Base-by-base conservation (phyloP, 1,140 invertebrate genomes). In the Rhynchophorus ferrugineus region DNA sequence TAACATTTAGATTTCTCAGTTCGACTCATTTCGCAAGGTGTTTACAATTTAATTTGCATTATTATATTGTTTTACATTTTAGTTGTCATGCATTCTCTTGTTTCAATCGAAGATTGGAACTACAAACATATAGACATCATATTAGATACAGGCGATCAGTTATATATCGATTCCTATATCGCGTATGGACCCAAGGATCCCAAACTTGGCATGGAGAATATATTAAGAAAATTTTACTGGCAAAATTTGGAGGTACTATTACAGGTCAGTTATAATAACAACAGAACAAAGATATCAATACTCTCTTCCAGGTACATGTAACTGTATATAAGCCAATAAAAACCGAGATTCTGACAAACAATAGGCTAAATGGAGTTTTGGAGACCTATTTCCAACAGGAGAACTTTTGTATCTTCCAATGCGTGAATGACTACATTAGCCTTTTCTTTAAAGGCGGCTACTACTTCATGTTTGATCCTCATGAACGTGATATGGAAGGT, bases 101-200 rank as follows among this genome's bases (percentile, higher is more conserved):
- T 49, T 2, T 41, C 53, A 24, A 59, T 59, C 16, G 57, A 46
- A 8, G 56, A 56, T 7, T 69, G 68, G 68, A 67, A 58, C 7
- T 59, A 48, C 45, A 61, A 62, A 21, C 58, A 63, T 16, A 63
- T 68, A 9, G 66, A 69, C 41, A 46, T 63, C n/a, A 54, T 67
- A 13, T 44, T 69, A 20, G 62, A 68, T 20, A 49, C 61, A 8
- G 68, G 66, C 1, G 60, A 68, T 44, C 61, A 67, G 37, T 47
- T 69, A 3, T 69, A 65, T 39, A 61, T 64, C 13, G 66, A 68
- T 44, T 68, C 65, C 1, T 68, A 65, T 49, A 64, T 67, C n/a
- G 49, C 61, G 0, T 68, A 65, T 42, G 56, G 58, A 6, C 63
- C 66, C 6, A 61, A 47, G 18, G 59, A 62, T 46, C 52, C 36